Conservation (phyloP, 2,888 invertebrate genomes). For the Physocephala rufipes region DNA sequence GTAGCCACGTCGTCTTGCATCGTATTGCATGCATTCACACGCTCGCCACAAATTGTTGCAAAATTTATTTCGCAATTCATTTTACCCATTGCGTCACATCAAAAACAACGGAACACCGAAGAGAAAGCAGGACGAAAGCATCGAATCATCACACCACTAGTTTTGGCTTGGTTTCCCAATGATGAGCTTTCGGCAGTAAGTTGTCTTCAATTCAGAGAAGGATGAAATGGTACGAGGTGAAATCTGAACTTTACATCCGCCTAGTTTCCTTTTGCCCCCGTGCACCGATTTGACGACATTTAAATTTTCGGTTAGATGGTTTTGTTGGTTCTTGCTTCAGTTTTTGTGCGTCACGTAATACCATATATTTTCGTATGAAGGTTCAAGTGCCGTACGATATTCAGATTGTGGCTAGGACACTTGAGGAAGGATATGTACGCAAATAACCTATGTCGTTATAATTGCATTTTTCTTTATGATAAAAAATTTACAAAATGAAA, state of each 20-base stretch:
- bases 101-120: background rate
- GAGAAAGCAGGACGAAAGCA: no score
- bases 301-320: constrained; percentile 8
- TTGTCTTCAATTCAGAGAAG: background rate
- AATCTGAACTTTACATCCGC: constrained; percentile 19
- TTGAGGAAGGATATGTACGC: background rate
- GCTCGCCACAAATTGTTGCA: constrained; percentile 44
- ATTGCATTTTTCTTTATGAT: no score
- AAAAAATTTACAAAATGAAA: no score
- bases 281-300: constrained; percentile 8
- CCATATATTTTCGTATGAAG: constrained; percentile 1
- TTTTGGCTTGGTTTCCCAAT: background rate
- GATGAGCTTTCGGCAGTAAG: background rate
- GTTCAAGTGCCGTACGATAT: background rate
- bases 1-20: constrained; percentile 5
- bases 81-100: constrained; percentile 35
- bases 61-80: constrained; percentile 46
- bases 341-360: background rate
- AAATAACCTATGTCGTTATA: background rate
- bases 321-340: background rate
- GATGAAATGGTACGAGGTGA: background rate
- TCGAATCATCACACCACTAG: background rate
- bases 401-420: background rate
- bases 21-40: constrained; percentile 38
- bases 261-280: constrained; percentile 17